Conservation (phyloP, 37 sponge, comb jelly and placozoan genomes). For the Mnemiopsis leidyi region DNA sequence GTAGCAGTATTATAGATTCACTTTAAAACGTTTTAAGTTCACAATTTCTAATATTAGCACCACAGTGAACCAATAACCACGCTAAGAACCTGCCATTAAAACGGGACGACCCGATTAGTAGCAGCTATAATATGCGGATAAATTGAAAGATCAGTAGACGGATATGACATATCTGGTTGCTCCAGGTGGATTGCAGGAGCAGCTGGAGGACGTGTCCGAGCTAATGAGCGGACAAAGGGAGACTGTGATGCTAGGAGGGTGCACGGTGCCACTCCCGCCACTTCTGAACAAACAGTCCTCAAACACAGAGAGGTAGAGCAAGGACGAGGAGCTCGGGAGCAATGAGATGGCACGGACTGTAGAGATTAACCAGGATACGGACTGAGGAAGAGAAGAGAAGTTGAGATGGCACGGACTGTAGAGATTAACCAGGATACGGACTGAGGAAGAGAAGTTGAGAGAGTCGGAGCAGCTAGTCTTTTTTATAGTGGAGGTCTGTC, state of each 20-base stretch:
- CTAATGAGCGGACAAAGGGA: not conserved
- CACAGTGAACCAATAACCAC: not conserved
- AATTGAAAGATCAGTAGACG: not conserved
- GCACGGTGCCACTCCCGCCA: not conserved
- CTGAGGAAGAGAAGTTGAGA: too few species aligned
- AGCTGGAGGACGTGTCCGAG: not conserved
- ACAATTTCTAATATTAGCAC: not conserved
- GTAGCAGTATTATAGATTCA: not conserved
- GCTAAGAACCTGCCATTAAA: not conserved
- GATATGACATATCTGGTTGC: not conserved
- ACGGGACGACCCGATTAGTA: too few species aligned
- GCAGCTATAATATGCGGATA: not conserved
- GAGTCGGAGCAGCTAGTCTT: too few species aligned
- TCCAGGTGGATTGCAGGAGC: not conserved
- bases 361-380: too few species aligned
- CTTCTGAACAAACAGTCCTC: not conserved
- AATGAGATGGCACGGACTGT: too few species aligned
- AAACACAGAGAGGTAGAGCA: not conserved
- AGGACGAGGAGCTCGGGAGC: not conserved
- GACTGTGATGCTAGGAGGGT: not conserved
- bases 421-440: too few species aligned
- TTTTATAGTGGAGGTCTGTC: too few species aligned
- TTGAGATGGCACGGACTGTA: too few species aligned
- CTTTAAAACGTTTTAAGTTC: not conserved
- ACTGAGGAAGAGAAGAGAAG: too few species aligned